Percentiles rank a stretch among this genome's conserved stretches.
phyloP scores from a whole-genome alignment of 2,888 invertebrate species.

The Dryocosmus kuriphilus region DNA sequence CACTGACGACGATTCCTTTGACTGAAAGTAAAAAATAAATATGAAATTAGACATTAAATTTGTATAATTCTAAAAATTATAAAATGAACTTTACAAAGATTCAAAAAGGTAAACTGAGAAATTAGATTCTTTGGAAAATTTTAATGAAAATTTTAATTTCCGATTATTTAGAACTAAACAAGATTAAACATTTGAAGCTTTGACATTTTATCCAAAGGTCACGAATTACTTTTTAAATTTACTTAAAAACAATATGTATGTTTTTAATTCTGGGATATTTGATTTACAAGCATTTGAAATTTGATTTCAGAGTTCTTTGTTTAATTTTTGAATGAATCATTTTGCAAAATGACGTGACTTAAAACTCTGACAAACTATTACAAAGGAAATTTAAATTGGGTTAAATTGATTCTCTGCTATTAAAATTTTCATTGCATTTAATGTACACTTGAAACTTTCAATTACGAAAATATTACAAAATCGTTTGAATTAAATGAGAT shows the following conservation, averaged over 20 bases:
- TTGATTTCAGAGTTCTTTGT: background rate
- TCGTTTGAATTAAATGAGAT: background rate
- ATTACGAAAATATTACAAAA: background rate
- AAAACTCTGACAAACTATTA: background rate
- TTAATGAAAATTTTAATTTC: no score
- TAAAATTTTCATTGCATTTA: background rate
- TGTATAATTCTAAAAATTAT: background rate
- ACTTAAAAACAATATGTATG: no score
- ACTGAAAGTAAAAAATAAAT: constrained; percentile 80
- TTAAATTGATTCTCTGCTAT: background rate
- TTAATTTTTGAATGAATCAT: background rate
- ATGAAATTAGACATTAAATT: background rate
- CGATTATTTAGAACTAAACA: background rate
- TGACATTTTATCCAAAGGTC: background rate
- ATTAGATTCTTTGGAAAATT: no score
- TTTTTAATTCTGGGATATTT: no score
- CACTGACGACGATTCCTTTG: constrained; percentile 96
- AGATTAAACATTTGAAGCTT: background rate
- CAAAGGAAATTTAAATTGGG: background rate
- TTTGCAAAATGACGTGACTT: background rate
- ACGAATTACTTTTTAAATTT: no score
- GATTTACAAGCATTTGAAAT: no score
- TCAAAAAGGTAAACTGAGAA: no score
- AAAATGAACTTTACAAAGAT: background rate
- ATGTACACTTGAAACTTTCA: background rate